phyloP scores from a whole-genome alignment of 2,888 invertebrate genomes.

The Neocrepidodera transversa region DNA sequence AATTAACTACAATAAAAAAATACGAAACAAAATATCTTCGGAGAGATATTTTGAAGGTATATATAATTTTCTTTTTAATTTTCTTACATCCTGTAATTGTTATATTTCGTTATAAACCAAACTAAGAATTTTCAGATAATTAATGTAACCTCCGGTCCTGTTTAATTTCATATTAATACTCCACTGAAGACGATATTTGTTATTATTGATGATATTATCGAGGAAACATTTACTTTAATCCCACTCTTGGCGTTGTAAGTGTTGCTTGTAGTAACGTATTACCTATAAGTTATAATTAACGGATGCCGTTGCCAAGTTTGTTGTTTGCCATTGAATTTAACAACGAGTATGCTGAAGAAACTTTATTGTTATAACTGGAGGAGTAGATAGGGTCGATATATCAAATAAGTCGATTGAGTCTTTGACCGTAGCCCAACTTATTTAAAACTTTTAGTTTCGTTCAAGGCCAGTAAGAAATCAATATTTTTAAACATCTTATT shows the following conservation, averaged over 20 bases:
- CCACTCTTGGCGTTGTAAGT: constrained; percentile 53
- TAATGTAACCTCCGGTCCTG: constrained; percentile 1
- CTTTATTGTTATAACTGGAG: constrained; percentile 21
- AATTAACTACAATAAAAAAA: no score
- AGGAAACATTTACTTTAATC: constrained; percentile 57
- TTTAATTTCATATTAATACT: constrained; percentile 32
- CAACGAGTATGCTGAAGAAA: constrained; percentile 16
- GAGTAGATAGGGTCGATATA: constrained; percentile 17
- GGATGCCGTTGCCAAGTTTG: constrained; percentile 26
- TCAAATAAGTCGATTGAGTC: constrained; percentile 31
- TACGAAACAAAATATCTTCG: no score
- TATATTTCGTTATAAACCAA: no score
- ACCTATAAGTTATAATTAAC: constrained; percentile 51
- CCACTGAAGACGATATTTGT: constrained; percentile 52
- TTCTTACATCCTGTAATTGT: no score
- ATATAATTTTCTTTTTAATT: no score
- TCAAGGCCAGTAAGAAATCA: no score
- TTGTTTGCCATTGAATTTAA: constrained; percentile 24
- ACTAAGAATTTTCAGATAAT: no score
- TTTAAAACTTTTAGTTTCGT: no score
- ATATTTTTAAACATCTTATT: no score
- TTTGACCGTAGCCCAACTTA: constrained; percentile 5
- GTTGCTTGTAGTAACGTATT: constrained; percentile 48
- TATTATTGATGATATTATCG: constrained; percentile 59
- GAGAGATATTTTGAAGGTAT: no score